Percentiles rank a stretch among this genome's conserved stretches.
Evolutionary conservation across 2,888 invertebrate genomes (phyloP).

Genomic region (Eurytoma californica): DNA sequence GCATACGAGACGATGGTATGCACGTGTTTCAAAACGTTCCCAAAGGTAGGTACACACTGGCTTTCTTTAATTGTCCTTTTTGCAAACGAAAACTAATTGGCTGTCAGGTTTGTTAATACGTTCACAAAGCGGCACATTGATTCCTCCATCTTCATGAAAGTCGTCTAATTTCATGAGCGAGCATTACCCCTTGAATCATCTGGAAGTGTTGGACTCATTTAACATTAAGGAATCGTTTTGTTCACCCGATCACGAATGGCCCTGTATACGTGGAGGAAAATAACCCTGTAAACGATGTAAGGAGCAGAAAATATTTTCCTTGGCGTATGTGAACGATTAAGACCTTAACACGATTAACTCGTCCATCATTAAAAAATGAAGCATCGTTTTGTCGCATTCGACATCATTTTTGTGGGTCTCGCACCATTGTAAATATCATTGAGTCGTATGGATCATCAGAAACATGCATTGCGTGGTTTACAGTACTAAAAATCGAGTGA

Average conservation of each 20-base stretch:
- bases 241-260: conserved; percentile 33
- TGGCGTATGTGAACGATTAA: conserved; percentile 1
- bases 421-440: conserved; percentile 51
- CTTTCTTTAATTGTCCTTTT: conserved; percentile 45
- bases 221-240: conserved; percentile 13
- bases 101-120: conserved; percentile 70
- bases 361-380: not conserved
- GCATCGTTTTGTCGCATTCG: conserved; percentile 27
- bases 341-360: too few species aligned
- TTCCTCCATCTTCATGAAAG: conserved; percentile 35
- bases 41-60: conserved; percentile 56
- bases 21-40: conserved; percentile 32
- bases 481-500: conserved; percentile 25
- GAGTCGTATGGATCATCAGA: conserved; percentile 43
- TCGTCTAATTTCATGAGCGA: conserved; percentile 45
- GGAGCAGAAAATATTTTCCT: conserved; percentile 31
- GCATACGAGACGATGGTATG: conserved; percentile 28
- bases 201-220: conserved; percentile 35
- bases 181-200: conserved; percentile 24
- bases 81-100: conserved; percentile 63
- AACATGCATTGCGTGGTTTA: conserved; percentile 47
- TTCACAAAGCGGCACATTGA: conserved; percentile 50
- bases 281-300: not conserved
- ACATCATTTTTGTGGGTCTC: conserved; percentile 18
- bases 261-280: conserved; percentile 43